Evolutionary conservation across 2,888 invertebrate species (phyloP).

Genomic region (Pollenia labialis): DNA sequence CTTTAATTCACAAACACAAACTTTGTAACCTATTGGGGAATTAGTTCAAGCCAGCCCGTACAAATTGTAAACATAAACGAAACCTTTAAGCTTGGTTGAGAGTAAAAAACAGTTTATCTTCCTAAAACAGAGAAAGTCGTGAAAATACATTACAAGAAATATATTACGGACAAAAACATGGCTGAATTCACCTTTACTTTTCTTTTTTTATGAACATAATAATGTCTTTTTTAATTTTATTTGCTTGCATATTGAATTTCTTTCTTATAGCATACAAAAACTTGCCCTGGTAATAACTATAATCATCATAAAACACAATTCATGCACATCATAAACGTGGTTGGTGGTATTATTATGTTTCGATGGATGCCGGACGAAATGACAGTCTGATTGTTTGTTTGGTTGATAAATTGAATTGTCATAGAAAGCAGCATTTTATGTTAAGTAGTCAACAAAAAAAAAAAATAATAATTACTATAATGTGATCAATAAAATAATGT

Average conservation of each 20-base stretch:
- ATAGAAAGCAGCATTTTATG: neutral
- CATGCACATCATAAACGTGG: conserved; percentile 4
- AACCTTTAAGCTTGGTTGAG: too few species aligned
- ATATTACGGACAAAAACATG: too few species aligned
- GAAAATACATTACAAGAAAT: too few species aligned
- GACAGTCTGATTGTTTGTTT: neutral
- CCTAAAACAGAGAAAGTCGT: too few species aligned
- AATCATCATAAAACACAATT: conserved; percentile 6
- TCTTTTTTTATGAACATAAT: too few species aligned
- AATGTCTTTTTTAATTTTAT: neutral
- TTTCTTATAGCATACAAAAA: neutral
- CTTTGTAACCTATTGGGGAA: too few species aligned
- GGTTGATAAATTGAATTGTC: neutral
- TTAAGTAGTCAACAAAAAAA: conserved; percentile 53
- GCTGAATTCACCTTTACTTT: too few species aligned
- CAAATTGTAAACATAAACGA: too few species aligned
- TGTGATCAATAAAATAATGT: conserved; percentile 55
- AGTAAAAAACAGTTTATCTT: too few species aligned
- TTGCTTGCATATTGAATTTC: neutral
- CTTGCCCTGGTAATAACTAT: neutral
- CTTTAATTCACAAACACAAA: too few species aligned
- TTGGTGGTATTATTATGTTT: conserved; percentile 9
- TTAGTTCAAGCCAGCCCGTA: too few species aligned
- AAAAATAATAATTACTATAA: conserved; percentile 52
- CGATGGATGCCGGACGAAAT: neutral